A percentile compares a stretch with the other conserved stretches of the same genome.
phyloP scores from a whole-genome alignment of 2,113 vertebrate genomes.

The Sminthopsis crassicaudata region DNA sequence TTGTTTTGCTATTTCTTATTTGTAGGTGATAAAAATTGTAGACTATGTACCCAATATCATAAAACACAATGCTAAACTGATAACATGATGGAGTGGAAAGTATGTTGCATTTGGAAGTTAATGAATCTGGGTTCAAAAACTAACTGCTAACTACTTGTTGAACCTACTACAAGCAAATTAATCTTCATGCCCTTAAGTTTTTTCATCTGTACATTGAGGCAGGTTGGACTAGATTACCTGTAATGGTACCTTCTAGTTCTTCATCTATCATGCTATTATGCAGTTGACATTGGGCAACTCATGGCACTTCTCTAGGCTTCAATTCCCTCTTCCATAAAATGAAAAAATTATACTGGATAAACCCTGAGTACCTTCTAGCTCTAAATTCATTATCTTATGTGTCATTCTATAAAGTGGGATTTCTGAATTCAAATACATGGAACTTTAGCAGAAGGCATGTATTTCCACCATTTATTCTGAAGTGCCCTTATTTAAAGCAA shows the following conservation, averaged over 20 bases:
- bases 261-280: background rate
- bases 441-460: background rate
- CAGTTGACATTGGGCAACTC: background rate
- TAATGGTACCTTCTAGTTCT: background rate
- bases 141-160: background rate
- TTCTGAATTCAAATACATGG: fast-evolving
- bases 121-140: background rate
- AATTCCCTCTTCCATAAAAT: background rate
- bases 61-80: background rate
- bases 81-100: background rate
- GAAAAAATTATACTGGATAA: background rate
- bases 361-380: background rate
- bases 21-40: background rate
- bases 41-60: background rate
- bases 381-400: background rate
- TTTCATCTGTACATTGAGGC: background rate
- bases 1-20: background rate
- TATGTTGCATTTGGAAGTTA: background rate
- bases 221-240: background rate
- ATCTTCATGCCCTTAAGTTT: background rate
- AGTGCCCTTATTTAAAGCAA: background rate
- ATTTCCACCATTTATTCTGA: background rate
- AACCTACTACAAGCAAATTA: background rate
- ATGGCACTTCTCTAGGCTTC: background rate
- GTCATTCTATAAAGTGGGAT: background rate